Conservation (phyloP, 2,113 vertebrate genomes). For the Aptenodytes patagonicus region DNA sequence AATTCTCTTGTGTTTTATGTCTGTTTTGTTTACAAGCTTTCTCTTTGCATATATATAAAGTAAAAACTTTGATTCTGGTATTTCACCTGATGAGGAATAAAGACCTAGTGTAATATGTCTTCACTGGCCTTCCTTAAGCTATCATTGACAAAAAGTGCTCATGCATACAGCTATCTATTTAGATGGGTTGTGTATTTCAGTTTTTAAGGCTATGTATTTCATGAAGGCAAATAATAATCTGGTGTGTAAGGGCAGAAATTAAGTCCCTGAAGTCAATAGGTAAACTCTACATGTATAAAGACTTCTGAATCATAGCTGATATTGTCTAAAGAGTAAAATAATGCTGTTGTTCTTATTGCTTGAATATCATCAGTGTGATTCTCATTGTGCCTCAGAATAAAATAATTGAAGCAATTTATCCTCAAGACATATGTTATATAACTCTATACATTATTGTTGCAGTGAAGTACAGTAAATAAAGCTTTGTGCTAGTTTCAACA, state of each 20-base stretch:
- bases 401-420: conserved; percentile 67
- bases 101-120: not conserved
- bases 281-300: not conserved
- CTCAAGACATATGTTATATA: conserved; percentile 35
- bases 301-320: not conserved
- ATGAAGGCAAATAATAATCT: not conserved
- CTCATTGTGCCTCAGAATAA: conserved; percentile 42
- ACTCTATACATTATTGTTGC: conserved; percentile 23
- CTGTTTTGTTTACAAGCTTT: not conserved
- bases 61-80: not conserved
- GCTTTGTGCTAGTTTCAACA: not conserved
- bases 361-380: not conserved
- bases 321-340: conserved; percentile 35
- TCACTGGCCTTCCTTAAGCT: not conserved
- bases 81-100: not conserved
- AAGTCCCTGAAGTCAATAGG: not conserved
- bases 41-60: not conserved
- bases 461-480: conserved; percentile 18
- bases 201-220: not conserved
- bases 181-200: not conserved
- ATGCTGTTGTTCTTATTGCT: not conserved
- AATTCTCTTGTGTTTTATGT: not conserved
- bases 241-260: not conserved
- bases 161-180: not conserved
- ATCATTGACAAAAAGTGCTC: not conserved